Percentiles rank a stretch among this genome's conserved stretches.
These are phyloP conservation scores for Lithophane leautieri DNA, from an alignment of 2,888 invertebrate genomes.

Conservation along the genomic window DNA sequence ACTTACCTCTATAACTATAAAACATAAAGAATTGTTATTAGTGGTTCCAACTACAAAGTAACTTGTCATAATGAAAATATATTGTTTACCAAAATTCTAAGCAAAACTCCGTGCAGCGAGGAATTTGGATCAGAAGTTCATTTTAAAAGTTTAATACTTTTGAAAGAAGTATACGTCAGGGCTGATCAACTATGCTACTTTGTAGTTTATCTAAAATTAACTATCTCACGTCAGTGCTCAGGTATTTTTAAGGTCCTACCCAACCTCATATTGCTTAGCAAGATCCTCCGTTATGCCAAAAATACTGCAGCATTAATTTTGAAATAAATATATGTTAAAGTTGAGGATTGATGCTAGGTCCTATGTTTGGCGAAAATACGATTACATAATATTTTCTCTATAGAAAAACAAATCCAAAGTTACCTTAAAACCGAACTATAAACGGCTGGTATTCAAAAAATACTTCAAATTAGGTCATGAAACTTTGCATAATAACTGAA, in stretches of 20 bases:
- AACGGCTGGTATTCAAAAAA: too few species aligned
- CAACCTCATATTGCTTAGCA: too few species aligned
- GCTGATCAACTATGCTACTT: slow-evolving; percentile 29
- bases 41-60: slow-evolving; percentile 8
- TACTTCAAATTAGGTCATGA: too few species aligned
- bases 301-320: too few species aligned
- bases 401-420: too few species aligned
- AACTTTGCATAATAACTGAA: too few species aligned
- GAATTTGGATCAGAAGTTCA: slow-evolving; percentile 57
- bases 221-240: slow-evolving; percentile 12
- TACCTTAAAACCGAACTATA: too few species aligned
- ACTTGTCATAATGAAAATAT: slow-evolving; percentile 51
- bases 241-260: slow-evolving; percentile 32
- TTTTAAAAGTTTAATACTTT: slow-evolving; percentile 53
- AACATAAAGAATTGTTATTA: slow-evolving; percentile 18
- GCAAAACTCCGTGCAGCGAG: slow-evolving; percentile 20
- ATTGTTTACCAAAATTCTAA: slow-evolving; percentile 47
- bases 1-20: neutral
- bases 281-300: too few species aligned
- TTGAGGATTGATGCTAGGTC: too few species aligned
- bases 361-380: too few species aligned
- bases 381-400: too few species aligned
- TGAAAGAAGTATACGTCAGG: slow-evolving; percentile 47
- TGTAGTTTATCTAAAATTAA: slow-evolving; percentile 48
- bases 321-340: too few species aligned